phyloP scores from a whole-genome alignment of 53 echinoderm and acorn worm genomes.

The Paracentrotus lividus region DNA sequence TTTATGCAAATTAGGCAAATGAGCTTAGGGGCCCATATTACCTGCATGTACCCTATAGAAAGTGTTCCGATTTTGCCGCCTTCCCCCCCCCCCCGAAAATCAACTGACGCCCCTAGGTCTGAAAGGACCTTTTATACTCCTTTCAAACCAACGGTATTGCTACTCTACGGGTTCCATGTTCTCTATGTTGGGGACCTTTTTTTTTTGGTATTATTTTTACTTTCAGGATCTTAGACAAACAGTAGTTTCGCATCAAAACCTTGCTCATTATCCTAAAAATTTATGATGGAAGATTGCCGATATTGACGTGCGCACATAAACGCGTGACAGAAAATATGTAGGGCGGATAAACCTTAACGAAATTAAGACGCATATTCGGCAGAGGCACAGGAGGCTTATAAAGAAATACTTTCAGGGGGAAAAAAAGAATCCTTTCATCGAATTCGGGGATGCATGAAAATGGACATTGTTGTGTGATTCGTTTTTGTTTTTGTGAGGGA shows the following conservation, averaged over 20 bases:
- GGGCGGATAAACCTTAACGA: conserved; percentile 26
- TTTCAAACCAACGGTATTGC: no score
- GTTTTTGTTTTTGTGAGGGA: not conserved
- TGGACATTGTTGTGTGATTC: conserved; percentile 30
- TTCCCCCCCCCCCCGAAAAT: no score
- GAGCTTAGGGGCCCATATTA: no score
- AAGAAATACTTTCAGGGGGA: no score
- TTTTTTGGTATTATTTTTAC: not conserved
- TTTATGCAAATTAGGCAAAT: no score
- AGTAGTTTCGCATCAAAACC: conserved; percentile 26
- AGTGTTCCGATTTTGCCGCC: no score
- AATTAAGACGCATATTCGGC: not conserved
- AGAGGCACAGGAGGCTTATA: conserved; percentile 22
- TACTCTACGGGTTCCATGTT: no score
- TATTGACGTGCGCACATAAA: not conserved
- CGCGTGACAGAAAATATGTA: conserved; percentile 58
- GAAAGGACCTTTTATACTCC: no score
- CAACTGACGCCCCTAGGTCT: no score
- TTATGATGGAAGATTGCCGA: not conserved
- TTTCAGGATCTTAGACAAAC: not conserved
- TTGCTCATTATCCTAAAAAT: not conserved
- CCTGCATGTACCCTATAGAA: no score
- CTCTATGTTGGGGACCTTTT: no score
- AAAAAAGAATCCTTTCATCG: conserved; percentile 62
- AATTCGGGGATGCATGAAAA: conserved; percentile 52